Evolutionary conservation across 2,113 vertebrate species (phyloP), one percentile per base, ranked within the genome.

Genomic region (Lepus timidus): DNA sequence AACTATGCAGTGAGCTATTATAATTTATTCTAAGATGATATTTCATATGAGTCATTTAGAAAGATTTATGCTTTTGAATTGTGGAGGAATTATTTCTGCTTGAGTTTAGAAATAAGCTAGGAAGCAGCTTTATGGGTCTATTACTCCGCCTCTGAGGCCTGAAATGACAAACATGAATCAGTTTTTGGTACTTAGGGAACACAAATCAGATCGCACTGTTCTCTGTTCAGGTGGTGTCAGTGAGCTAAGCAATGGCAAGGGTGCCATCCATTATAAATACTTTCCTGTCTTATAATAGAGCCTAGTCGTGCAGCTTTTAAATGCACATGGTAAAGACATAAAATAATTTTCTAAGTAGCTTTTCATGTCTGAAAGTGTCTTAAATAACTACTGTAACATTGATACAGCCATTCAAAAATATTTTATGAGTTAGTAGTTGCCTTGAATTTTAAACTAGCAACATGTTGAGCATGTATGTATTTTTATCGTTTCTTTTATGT

Each of bases 61-160:
- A 96, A 95, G 87, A 85, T 80, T 92, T 85, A 58, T 29, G n/a
- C 65, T 96, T 94, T 93, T 67, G 64, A 95, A 88, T 81, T 84
- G 27, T 83, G 16, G 33, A 74, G 52, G 25, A 51, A 82, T 92
- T 93, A 65, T 89, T 92, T 94, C 82, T 93, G 67, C 62, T 94
- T 95, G 52, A 82, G 52, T 93, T 92, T 95, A 90, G 76, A 93
- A 44, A 61, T 88, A 31, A 95, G 51, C 12, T 81, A 67, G 73
- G 61, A 75, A 58, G 27, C 61, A 83, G 27, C 36, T 94, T 90
- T 90, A 74, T 88, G 73, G 90, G 95, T 85, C 61, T 89, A 4
- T 68, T 92, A n/a, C 51, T 78, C 62, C 64, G 16, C 71, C 76
- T 82, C 80, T 89, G 90, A 88, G 81, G 80, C 58, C 73, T 70